phyloP scores from a whole-genome alignment of 2,113 vertebrate genomes.

The Argyrosomus japonicus region DNA sequence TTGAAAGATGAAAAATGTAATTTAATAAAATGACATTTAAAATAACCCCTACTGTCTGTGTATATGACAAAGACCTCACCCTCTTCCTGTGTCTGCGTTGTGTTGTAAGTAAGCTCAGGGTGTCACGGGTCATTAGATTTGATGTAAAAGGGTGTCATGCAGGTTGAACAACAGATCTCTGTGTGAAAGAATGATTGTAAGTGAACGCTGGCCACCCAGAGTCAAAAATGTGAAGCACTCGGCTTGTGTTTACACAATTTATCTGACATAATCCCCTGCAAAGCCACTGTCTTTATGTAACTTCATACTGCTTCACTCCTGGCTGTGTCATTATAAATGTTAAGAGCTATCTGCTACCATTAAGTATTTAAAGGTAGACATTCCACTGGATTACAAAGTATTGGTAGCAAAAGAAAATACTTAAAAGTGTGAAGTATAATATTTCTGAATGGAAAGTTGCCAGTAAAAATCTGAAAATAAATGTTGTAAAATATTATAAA shows the following conservation, averaged over 20 bases:
- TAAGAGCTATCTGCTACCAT: background rate
- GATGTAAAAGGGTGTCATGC: background rate
- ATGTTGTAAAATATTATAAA: background rate
- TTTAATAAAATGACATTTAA: too few species aligned
- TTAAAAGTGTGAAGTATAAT: too few species aligned
- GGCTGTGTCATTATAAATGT: background rate
- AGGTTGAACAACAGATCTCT: background rate
- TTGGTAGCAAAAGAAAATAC: background rate
- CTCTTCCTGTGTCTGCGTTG: background rate
- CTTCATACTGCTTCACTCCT: conserved; percentile 1
- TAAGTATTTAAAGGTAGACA: background rate
- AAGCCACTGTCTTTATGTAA: conserved; percentile 3
- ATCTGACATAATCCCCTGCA: conserved; percentile 24
- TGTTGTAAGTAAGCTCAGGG: background rate
- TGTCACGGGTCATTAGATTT: background rate
- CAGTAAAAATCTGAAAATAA: background rate
- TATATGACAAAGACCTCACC: background rate
- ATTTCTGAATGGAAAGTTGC: background rate
- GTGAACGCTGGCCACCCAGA: conserved; percentile 9
- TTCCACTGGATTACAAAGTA: background rate
- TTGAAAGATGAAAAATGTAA: too few species aligned
- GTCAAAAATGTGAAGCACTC: conserved; percentile 42
- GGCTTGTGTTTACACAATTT: conserved; percentile 9
- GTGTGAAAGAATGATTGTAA: background rate
- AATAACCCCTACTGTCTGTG: background rate